These are phyloP conservation scores for Nemotelus pantherinus DNA, from an alignment of 2,888 invertebrate species.

Conservation along the genomic window DNA sequence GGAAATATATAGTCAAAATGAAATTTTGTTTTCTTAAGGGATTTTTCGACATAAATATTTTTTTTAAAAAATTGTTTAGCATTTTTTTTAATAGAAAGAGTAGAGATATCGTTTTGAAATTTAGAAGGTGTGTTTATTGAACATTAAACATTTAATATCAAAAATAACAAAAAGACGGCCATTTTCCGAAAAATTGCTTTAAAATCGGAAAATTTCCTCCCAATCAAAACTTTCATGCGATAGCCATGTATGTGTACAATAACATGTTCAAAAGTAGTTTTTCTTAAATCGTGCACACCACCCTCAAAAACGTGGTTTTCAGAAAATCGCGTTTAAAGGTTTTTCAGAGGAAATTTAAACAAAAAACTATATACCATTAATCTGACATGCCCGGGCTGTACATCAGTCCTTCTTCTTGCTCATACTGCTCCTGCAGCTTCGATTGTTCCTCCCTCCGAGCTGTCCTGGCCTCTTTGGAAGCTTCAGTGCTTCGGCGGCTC, in stretches of 20 bases:
- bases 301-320: constrained; percentile 1
- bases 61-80: background rate
- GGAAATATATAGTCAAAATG: no score
- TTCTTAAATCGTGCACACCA: background rate
- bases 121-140: background rate
- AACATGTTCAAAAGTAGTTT: background rate
- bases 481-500: constrained; percentile 3
- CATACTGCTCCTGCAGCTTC: background rate
- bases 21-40: no score
- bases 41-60: background rate
- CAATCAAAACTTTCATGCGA: background rate
- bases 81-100: background rate
- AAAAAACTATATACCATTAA: background rate
- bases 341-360: background rate
- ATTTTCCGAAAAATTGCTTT: background rate
- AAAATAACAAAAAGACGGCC: no score
- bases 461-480: background rate
- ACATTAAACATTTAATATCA: background rate
- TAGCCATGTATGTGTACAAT: constrained; percentile 1
- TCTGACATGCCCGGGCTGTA: background rate
- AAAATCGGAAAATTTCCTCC: background rate
- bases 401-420: background rate
- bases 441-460: background rate
- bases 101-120: background rate
- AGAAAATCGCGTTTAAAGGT: constrained; percentile 5